These are phyloP conservation scores for Aelia acuminata DNA, from an alignment of 2,888 invertebrate genomes.

Conservation along the genomic window DNA sequence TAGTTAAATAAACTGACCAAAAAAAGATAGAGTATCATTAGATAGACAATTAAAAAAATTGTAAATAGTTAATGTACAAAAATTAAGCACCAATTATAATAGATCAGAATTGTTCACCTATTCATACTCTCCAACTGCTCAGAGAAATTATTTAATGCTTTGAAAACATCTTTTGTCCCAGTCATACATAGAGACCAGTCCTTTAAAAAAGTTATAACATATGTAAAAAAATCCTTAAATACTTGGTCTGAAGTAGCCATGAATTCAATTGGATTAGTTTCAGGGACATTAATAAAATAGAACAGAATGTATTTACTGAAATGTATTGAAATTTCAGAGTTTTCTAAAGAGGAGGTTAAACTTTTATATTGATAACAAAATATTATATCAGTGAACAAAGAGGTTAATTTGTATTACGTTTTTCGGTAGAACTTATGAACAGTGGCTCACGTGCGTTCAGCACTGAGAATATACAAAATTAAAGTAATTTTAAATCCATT, in stretches of 20 bases:
- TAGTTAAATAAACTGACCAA: too few species aligned
- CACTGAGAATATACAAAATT: too few species aligned
- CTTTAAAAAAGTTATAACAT: neutral
- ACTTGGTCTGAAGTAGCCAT: neutral
- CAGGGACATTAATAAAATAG: neutral
- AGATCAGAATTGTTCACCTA: neutral
- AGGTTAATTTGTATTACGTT: neutral
- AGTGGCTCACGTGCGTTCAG: too few species aligned
- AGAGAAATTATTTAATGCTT: slow-evolving; percentile 35
- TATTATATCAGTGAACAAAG: neutral
- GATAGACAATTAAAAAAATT: neutral
- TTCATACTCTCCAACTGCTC: neutral
- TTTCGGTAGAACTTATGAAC: too few species aligned
- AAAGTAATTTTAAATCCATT: too few species aligned
- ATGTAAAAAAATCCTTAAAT: slow-evolving; percentile 1
- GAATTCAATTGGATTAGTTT: neutral
- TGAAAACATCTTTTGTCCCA: slow-evolving; percentile 17
- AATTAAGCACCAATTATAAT: neutral
- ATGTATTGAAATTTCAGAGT: neutral
- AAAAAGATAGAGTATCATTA: too few species aligned
- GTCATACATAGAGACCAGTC: slow-evolving; percentile 21
- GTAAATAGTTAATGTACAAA: neutral
- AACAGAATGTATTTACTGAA: neutral
- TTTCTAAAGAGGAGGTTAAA: neutral
- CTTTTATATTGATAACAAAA: neutral